Evolutionary conservation across 2,888 invertebrate genomes (phyloP), one percentile per base, ranked within the genome.

Genomic region (Muschampia plurimacula): DNA sequence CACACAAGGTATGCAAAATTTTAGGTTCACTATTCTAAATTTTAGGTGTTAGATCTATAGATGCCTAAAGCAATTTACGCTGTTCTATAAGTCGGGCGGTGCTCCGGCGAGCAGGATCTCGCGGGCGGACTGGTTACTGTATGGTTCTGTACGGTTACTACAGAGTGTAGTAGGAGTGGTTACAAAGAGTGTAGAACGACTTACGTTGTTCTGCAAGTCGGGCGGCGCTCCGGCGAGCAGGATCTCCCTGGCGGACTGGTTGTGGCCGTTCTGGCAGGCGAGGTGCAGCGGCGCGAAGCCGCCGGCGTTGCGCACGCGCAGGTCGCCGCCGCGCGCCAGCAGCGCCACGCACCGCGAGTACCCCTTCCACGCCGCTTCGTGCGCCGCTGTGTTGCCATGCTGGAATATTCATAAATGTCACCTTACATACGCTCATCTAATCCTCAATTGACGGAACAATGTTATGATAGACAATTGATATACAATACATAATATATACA

Each of bases 221-320:
- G 98, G 97, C 87, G 97, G 44, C 75, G 98, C 97, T 0, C 97
- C 98, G 1, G 98, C 97, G 80, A 98, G 95, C 60, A 99, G 95
- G 12, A 99, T 93, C 84, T 98, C 98, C 69, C 99, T 91, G 82
- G 98, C 97, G 79, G 98, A 97, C 94, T 99, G 99, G 93, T 99
- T 99, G 94, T 99, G 99, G 0, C 99, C 99, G 90, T 98, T 98
- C 95, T 99, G 99, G 82, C 98, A 98, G 74, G 98, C 97, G 78
- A 99, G 96, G 94, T 99, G 99, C 62, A 99, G 95, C n/a, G 99
- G 96, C 15, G 98, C 97, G 90, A 99, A 98, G 8, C 99, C 99
- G 66, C 97, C 98, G 80, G 97, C 96, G 90, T 98, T 98, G 84
- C 96, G 95, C 74, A 95, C 95, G 79, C 96, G 95, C 80, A 96